Evolutionary conservation across 2,888 invertebrate genomes (phyloP), one percentile per base, ranked within the genome.

Genomic region (Macaria notata): DNA sequence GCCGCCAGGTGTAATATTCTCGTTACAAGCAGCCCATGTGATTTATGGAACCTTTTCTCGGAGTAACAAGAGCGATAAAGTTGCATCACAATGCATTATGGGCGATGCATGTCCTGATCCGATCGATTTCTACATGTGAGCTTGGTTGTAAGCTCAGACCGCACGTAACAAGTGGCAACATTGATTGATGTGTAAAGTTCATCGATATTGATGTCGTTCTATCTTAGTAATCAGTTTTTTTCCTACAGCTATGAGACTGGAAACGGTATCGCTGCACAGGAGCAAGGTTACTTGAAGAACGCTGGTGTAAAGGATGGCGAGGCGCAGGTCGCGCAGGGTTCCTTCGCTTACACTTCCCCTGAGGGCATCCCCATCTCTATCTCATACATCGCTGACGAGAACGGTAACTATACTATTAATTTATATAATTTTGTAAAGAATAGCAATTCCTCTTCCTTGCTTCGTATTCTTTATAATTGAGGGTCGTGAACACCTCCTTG

Each of bases 351-450:
- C 88, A 95, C 94, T 43, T 94, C 95, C 46, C 95, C 95, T n/a
- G 95, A 96, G 71, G 95, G 95, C 36, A 84, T 93, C 56, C 92
- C 93, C 3, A 93, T 94, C 68, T 81, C 92, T 9, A 65, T 95
- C 39, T 92, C 92, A 39, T 96, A 95, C 88, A 88, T 93, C 49
- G 95, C 95, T 72, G 95, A 95, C 72, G 95, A 95, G 79, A 93
- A 95, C 71, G 95, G 95, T 78, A 83, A 73, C 51, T 9, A 55
- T 41, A 19, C 19, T 19, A 19, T 19, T 36, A 36, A 36, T 36
- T 36, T 36, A 6, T 36, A 3, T 36, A 1, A 36, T 36, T 6
- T 6, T 7, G 33, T 36, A 36, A 36, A 19, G 19, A 19, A 19
- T 19, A 19, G 19, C 19, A 19, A 19, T 19, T 19, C 19, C 19